phyloP scores from a whole-genome alignment of 2,113 vertebrate genomes.

The Tapirus terrestris region DNA sequence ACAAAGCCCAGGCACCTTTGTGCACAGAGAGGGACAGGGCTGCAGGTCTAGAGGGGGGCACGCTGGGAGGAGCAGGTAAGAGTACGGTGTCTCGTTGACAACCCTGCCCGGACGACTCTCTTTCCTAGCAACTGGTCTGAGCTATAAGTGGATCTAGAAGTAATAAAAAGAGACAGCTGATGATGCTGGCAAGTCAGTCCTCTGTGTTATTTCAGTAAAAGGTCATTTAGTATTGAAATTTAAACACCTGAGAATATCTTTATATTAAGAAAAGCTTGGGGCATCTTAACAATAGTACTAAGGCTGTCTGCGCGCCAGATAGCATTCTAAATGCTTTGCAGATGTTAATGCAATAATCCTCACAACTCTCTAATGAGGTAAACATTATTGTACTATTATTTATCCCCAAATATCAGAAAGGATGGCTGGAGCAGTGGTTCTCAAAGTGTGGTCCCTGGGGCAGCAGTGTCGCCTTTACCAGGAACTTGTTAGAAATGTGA shows the following conservation, averaged over 20 bases:
- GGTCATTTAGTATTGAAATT: not conserved
- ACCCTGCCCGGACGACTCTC: not conserved
- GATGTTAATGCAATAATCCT: not conserved
- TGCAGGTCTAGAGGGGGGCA: fast-evolving
- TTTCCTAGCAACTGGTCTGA: not conserved
- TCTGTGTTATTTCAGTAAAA: slow-evolving; percentile 28
- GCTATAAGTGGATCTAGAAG: not conserved
- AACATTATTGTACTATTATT: not conserved
- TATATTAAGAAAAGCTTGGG: not conserved
- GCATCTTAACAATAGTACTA: not conserved
- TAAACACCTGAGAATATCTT: slow-evolving; percentile 3
- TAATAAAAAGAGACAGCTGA: not conserved
- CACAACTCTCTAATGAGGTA: not conserved
- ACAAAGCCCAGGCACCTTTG: not conserved
- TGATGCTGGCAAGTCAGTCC: slow-evolving; percentile 2
- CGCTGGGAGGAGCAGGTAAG: not conserved
- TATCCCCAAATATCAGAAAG: not conserved
- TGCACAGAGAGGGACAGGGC: not conserved
- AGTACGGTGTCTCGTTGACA: not conserved
- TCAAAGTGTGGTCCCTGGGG: not conserved
- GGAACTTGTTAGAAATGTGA: not conserved
- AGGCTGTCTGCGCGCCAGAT: not conserved
- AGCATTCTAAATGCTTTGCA: not conserved
- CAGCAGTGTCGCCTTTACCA: not conserved
- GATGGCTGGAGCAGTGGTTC: not conserved